Conservation (phyloP, 2,888 invertebrate species). For the Rhagonycha lutea region DNA sequence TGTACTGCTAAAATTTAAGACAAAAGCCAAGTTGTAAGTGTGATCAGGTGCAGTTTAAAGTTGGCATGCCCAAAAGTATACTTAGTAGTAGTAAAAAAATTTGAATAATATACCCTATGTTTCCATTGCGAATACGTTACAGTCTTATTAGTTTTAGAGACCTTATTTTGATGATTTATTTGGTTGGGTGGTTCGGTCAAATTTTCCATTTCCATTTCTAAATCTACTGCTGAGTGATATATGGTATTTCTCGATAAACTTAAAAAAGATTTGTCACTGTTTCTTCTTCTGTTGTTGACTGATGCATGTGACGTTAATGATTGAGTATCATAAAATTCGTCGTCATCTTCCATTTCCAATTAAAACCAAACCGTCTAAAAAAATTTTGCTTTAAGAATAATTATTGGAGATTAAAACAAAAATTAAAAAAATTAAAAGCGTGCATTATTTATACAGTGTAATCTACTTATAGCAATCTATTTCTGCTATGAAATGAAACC, state of each 20-base stretch:
- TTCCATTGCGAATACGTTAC: constrained; percentile 66
- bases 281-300: constrained; percentile 37
- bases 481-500: too few relatives aligned
- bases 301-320: constrained; percentile 47
- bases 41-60: constrained; percentile 11
- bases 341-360: constrained; percentile 44
- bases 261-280: constrained; percentile 49
- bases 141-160: constrained; percentile 60
- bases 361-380: background rate
- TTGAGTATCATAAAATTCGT: constrained; percentile 53
- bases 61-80: constrained; percentile 13
- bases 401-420: background rate
- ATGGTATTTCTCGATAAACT: constrained; percentile 63
- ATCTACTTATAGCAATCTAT: too few relatives aligned
- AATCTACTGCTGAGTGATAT: constrained; percentile 63
- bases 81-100: constrained; percentile 9
- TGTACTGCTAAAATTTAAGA: background rate
- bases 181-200: constrained; percentile 33
- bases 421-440: too few relatives aligned
- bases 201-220: constrained; percentile 53
- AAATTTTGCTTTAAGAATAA: background rate
- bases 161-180: constrained; percentile 52
- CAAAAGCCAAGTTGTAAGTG: constrained; percentile 10
- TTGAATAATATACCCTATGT: constrained; percentile 59
- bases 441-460: too few relatives aligned